Conservation (phyloP, 2,888 invertebrate genomes). For the Blomia tropicalis region DNA sequence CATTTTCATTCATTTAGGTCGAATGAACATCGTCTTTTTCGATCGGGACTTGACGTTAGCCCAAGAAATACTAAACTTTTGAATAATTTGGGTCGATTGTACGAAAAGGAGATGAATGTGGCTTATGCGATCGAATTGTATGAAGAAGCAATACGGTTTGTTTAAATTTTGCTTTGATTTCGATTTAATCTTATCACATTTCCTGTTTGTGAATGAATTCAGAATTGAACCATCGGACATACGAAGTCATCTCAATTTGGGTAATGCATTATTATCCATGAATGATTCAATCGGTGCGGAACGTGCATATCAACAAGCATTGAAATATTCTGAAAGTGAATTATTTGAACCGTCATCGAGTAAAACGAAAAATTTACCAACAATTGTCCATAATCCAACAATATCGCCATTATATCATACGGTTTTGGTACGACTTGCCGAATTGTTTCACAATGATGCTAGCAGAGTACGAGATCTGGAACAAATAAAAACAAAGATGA, state of each 20-base stretch:
- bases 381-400: background rate
- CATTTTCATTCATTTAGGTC: conserved; percentile 24
- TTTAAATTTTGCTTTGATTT: background rate
- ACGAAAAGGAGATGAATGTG: conserved; percentile 31
- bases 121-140: conserved; percentile 20
- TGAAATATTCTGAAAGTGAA: background rate
- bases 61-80: conserved; percentile 36
- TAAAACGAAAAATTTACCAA: background rate
- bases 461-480: conserved; percentile 15
- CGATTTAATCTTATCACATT: too few relatives aligned
- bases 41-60: conserved; percentile 35
- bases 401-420: conserved; percentile 21
- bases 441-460: background rate
- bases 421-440: conserved; percentile 9
- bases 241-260: conserved; percentile 38
- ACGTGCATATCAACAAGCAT: conserved; percentile 32
- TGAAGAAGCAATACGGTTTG: conserved; percentile 12
- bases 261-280: conserved; percentile 35
- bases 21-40: conserved; percentile 35
- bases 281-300: conserved; percentile 34
- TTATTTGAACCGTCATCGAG: background rate
- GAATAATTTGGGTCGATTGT: conserved; percentile 38
- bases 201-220: too few relatives aligned
- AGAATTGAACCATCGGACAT: conserved; percentile 38
- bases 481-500: conserved; percentile 9